phyloP scores from a whole-genome alignment of 2,797 vertebrate species.

The Darevskia mixta region DNA sequence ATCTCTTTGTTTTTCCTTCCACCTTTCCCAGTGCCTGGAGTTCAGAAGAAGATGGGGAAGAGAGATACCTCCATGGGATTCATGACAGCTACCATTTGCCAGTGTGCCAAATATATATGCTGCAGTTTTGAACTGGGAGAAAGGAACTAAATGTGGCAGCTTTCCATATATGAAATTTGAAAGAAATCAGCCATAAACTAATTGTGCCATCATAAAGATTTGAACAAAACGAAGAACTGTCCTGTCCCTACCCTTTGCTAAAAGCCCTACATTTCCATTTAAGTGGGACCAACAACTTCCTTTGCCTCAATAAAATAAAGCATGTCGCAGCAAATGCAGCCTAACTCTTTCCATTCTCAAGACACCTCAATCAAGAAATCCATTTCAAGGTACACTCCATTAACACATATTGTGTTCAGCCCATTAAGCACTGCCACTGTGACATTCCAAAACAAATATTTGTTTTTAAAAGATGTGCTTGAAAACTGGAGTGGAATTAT shows the following conservation, averaged over 20 bases:
- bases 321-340: not conserved
- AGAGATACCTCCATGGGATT: not conserved
- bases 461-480: slow-evolving; percentile 23
- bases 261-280: not conserved
- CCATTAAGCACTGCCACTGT: slow-evolving; percentile 26
- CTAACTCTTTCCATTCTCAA: slow-evolving; percentile 13
- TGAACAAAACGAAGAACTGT: not conserved
- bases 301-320: slow-evolving; percentile 10
- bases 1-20: no score
- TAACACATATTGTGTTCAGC: slow-evolving; percentile 31
- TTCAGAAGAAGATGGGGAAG: no score
- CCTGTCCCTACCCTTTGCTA: not conserved
- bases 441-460: slow-evolving; percentile 28
- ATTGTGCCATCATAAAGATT: not conserved
- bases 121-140: not conserved
- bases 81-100: not conserved
- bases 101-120: not conserved
- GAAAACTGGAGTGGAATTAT: slow-evolving; percentile 19
- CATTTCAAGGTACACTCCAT: slow-evolving; percentile 41
- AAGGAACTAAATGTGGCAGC: not conserved
- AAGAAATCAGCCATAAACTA: not conserved
- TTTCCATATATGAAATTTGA: not conserved
- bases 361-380: slow-evolving; percentile 34
- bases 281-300: not conserved
- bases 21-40: no score